Evolutionary conservation across 2,888 invertebrate species (phyloP), one percentile per base, ranked within the genome.

Genomic region (Vanessa cardui): DNA sequence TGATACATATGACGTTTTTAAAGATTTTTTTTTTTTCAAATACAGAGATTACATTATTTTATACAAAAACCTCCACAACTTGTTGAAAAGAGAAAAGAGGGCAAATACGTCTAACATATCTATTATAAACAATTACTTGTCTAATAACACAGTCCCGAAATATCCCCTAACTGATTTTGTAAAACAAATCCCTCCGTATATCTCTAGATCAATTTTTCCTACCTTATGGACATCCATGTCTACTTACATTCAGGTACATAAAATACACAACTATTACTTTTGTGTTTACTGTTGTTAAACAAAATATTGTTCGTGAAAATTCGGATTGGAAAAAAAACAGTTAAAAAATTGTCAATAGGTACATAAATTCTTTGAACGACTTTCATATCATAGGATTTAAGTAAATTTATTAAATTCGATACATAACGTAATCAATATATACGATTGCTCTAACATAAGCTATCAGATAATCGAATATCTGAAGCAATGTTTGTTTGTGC

Each of bases 51-150:
- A 50, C 52, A 26, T 62, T 62, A 70, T 52, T 12, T 70, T 62
- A 54, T 56, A 52, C 46, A 66, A 70, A 74, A 75, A 74, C 76
- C 74, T 79, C 79, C 79, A 88, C 92, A 92, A 91, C 90, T 85
- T 82, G 90, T 92, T 91, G 91, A 92, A 92, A 92, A 92, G 91
- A 83, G 90, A 92, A 89, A 84, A 86, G 82, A 87, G 87, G 85
- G 87, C 77, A 78, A 76, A 78, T 80, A 80, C 72, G 81, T 80
- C 81, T 83, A 82, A 81, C 72, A 59, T 70, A 72, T 66, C 74
- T 80, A 81, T 78, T 76, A 80, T 77, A 81, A 81, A 85, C 74
- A 82, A 80, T 84, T 87, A 88, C 83, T 84, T 78, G 77, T 83
- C 88, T 90, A 90, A 87, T 90, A 90, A 89, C 89, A 89, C 90